Conservation (phyloP, 2,888 invertebrate species). For the Lypha dubia region DNA sequence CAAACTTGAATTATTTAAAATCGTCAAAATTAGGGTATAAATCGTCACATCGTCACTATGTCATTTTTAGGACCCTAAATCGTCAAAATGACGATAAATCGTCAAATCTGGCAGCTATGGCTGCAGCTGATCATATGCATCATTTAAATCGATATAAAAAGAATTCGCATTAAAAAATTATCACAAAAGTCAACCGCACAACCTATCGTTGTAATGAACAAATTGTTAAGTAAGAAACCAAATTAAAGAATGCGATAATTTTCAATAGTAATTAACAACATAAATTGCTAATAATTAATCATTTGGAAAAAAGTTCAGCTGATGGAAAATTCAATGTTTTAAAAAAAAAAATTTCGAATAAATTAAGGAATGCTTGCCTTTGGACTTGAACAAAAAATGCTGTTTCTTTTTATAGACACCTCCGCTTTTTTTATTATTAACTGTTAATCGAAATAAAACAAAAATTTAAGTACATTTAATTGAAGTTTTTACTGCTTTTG, state of each 20-base stretch:
- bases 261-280: slow-evolving; percentile 70
- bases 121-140: neutral
- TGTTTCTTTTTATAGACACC: slow-evolving; percentile 13
- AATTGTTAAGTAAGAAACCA: slow-evolving; percentile 16
- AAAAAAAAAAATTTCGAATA: neutral
- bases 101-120: no score
- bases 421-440: slow-evolving; percentile 20
- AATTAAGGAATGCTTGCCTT: slow-evolving; percentile 3
- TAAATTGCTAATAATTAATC: slow-evolving; percentile 69
- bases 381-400: neutral
- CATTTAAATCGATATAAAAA: neutral
- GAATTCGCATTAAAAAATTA: neutral
- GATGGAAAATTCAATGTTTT: slow-evolving; percentile 20
- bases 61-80: no score
- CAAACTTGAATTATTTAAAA: no score
- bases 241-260: slow-evolving; percentile 69
- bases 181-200: neutral
- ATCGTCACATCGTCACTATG: no score
- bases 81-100: no score
- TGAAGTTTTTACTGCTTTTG: slow-evolving; percentile 23
- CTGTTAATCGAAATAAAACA: neutral
- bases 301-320: slow-evolving; percentile 32
- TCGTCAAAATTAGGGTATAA: no score
- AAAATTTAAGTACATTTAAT: slow-evolving; percentile 21
- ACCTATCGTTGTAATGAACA: slow-evolving; percentile 6